Percentiles rank a stretch among this genome's conserved stretches.
These are phyloP conservation scores for Apostichopus japonicus DNA, from an alignment of 35 echinoderm and acorn worm species.

Conservation along the genomic window DNA sequence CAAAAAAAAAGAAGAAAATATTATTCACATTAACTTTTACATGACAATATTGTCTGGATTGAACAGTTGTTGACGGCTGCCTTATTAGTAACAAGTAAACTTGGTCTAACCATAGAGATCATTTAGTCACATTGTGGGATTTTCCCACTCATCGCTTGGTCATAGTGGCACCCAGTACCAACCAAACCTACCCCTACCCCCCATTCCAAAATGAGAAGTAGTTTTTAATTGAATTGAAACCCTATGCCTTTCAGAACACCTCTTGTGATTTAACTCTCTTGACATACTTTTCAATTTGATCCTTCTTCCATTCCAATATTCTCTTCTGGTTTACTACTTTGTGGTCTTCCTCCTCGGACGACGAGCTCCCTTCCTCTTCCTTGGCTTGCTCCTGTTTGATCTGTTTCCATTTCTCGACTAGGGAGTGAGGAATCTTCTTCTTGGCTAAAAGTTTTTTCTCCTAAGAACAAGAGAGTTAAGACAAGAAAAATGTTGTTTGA, in stretches of 20 bases:
- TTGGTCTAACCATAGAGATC: too few relatives aligned
- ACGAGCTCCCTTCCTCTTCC: constrained; percentile 76
- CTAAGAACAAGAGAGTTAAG: neutral
- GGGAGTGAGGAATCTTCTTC: constrained; percentile 74
- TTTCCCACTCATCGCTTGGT: too few relatives aligned
- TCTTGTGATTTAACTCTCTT: neutral
- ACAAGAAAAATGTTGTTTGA: neutral
- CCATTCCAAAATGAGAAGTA: neutral
- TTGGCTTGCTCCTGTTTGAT: constrained; percentile 86
- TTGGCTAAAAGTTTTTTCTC: constrained; percentile 62
- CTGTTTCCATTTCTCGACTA: constrained; percentile 92
- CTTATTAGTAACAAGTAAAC: too few relatives aligned
- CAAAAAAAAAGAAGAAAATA: too few relatives aligned
- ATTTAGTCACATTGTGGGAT: too few relatives aligned
- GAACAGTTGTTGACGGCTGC: too few relatives aligned
- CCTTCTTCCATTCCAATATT: constrained; percentile 89
- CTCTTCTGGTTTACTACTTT: constrained; percentile 65
- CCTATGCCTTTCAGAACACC: neutral
- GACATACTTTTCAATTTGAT: constrained; percentile 78
- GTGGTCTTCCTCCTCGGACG: constrained; percentile 75
- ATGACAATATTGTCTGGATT: too few relatives aligned
- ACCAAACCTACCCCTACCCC: too few relatives aligned
- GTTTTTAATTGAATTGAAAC: neutral
- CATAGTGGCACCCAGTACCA: too few relatives aligned
- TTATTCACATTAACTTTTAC: too few relatives aligned